Conservation (phyloP, 2,888 invertebrate genomes). For the Trichopria drosophilae region DNA sequence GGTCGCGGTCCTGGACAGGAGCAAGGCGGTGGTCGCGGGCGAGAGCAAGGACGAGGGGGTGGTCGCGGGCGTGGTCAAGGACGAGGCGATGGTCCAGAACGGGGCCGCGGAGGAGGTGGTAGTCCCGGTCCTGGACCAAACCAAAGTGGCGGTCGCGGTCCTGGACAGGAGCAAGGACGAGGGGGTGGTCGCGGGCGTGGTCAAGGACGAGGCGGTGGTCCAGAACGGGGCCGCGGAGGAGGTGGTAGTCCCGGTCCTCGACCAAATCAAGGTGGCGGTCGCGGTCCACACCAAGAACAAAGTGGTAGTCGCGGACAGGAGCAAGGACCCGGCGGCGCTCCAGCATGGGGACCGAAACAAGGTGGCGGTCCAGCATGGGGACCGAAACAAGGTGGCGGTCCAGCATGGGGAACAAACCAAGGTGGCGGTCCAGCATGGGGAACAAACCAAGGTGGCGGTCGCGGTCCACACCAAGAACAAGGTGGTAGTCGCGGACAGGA, state of each 20-base stretch:
- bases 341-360: no score
- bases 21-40: no score
- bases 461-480: not conserved
- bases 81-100: not conserved
- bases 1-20: no score
- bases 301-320: not conserved
- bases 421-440: conserved; percentile 7
- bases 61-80: no score
- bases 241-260: no score
- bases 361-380: no score
- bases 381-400: no score
- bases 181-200: not conserved
- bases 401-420: conserved; percentile 7
- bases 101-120: no score
- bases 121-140: not conserved
- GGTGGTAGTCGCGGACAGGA: not conserved
- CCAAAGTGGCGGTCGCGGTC: no score
- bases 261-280: conserved; percentile 1
- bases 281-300: conserved; percentile 6
- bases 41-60: no score
- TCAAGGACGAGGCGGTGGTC: no score
- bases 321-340: conserved; percentile 9
- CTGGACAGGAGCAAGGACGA: conserved; percentile 4
- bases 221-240: conserved; percentile 12
- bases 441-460: not conserved